A percentile compares a stretch with the other conserved stretches of the same genome.
Evolutionary conservation across 1,140 invertebrate species (phyloP).

Genomic region (Leptinotarsa texana): DNA sequence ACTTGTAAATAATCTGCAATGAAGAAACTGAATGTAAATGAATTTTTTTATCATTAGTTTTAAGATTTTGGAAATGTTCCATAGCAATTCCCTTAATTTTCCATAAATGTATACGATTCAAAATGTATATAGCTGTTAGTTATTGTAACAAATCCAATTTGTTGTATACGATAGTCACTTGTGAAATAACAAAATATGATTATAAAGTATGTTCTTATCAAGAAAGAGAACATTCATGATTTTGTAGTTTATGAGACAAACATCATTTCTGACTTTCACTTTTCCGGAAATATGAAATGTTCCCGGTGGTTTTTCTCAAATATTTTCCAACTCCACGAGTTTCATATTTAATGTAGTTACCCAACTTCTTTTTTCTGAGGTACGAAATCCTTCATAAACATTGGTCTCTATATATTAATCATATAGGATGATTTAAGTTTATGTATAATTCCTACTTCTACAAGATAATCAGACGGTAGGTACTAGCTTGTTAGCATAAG

Average conservation of each 20-base stretch:
- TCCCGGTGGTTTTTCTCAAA: too few species aligned
- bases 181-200: not conserved
- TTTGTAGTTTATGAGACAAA: conserved; percentile 14
- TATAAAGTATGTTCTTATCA: not conserved
- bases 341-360: too few species aligned
- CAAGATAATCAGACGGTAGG: too few species aligned
- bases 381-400: too few species aligned
- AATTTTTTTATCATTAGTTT: not conserved
- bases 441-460: too few species aligned
- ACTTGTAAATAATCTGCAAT: conserved; percentile 18
- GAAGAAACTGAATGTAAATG: conserved; percentile 5
- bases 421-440: too few species aligned
- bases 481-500: too few species aligned
- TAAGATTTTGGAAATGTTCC: not conserved
- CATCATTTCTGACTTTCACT: conserved; percentile 1
- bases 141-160: conserved; percentile 6
- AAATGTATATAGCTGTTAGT: conserved; percentile 5
- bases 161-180: conserved; percentile 13
- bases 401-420: too few species aligned
- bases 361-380: too few species aligned
- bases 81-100: not conserved
- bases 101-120: conserved; percentile 13
- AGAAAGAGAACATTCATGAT: conserved; percentile 8
- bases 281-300: not conserved
- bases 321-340: too few species aligned